Evolutionary conservation across 2,113 vertebrate genomes (phyloP).

Genomic region (Euleptes europaea): DNA sequence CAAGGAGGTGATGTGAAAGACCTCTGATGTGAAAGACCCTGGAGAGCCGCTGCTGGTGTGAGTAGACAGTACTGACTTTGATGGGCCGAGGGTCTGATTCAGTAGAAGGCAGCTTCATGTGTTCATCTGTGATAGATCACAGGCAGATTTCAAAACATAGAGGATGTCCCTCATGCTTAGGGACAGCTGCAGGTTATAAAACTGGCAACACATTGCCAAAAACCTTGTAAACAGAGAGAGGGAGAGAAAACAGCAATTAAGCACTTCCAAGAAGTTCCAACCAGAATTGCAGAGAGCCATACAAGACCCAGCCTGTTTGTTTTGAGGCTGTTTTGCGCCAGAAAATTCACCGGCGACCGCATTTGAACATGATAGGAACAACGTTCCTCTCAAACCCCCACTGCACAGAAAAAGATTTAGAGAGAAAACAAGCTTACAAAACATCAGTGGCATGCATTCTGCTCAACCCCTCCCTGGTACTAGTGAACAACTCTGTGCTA

Average conservation of each 20-base stretch:
- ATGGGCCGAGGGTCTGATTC: no score
- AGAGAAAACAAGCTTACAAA: not conserved
- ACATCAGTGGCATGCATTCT: not conserved
- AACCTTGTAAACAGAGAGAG: no score
- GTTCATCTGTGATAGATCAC: no score
- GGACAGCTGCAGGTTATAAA: no score
- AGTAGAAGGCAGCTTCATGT: no score
- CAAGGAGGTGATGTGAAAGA: no score
- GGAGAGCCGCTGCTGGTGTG: no score
- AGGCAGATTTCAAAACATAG: no score
- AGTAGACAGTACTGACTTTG: no score
- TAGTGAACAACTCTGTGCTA: not conserved
- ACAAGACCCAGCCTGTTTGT: not conserved
- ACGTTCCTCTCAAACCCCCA: not conserved
- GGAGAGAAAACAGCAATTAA: not conserved
- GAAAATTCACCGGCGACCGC: not conserved
- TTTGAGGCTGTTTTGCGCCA: not conserved
- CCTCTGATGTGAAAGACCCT: no score
- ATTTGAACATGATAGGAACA: not conserved
- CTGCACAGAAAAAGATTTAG: not conserved
- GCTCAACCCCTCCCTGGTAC: not conserved
- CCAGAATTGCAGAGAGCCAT: not conserved
- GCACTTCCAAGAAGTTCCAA: not conserved
- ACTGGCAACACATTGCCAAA: not conserved
- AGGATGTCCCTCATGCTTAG: no score